Conservation (phyloP, 2,888 invertebrate genomes). For the Cephus spinipes region DNA sequence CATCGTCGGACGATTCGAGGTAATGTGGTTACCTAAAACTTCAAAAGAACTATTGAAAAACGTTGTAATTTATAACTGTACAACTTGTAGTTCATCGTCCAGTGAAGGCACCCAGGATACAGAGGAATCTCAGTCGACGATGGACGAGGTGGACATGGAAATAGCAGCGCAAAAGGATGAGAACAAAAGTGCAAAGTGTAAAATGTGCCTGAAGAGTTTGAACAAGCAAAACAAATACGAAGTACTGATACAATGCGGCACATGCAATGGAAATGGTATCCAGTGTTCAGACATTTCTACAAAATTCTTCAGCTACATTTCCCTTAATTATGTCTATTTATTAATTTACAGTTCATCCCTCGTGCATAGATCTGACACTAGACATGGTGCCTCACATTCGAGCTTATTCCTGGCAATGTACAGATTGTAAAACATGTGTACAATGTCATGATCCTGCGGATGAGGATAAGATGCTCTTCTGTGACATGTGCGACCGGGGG, state of each 20-base stretch:
- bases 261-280: constrained; percentile 74
- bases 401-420: constrained; percentile 93
- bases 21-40: constrained; percentile 28
- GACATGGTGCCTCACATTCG: constrained; percentile 87
- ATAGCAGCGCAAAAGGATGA: constrained; percentile 57
- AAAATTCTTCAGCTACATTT: background rate
- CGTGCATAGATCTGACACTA: constrained; percentile 85
- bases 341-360: constrained; percentile 78
- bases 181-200: constrained; percentile 63
- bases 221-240: constrained; percentile 69
- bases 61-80: constrained; percentile 14
- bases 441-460: constrained; percentile 85
- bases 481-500: constrained; percentile 94
- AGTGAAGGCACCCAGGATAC: constrained; percentile 67
- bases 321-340: background rate
- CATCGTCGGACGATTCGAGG: constrained; percentile 68
- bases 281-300: constrained; percentile 58
- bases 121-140: constrained; percentile 64
- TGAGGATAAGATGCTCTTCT: constrained; percentile 93
- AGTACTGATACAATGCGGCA: constrained; percentile 72
- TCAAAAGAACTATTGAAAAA: constrained; percentile 2
- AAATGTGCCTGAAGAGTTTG: constrained; percentile 66
- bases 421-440: constrained; percentile 91
- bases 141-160: constrained; percentile 64
- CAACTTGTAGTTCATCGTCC: constrained; percentile 61